Evolutionary conservation across 2,888 invertebrate genomes (phyloP).

Genomic region (Campaea margaritaria): DNA sequence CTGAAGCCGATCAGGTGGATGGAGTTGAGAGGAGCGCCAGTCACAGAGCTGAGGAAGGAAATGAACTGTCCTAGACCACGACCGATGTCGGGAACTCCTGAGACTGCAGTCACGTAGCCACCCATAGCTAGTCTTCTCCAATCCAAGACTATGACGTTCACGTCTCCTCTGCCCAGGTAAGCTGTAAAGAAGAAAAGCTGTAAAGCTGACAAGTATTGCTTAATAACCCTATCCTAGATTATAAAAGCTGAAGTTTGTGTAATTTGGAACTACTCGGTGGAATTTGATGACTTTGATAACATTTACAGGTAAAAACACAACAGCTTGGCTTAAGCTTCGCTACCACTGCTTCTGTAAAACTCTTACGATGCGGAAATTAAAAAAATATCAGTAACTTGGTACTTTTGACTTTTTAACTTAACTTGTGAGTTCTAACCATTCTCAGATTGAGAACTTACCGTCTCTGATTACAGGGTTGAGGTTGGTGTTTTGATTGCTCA

Average conservation of each 20-base stretch:
- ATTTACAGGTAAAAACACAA: too few relatives aligned
- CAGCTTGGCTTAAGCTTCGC: too few relatives aligned
- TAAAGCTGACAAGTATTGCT: too few relatives aligned
- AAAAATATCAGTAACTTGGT: too few relatives aligned
- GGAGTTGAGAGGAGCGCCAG: slow-evolving; percentile 55
- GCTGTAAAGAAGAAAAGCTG: slow-evolving; percentile 47
- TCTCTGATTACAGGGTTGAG: slow-evolving; percentile 59
- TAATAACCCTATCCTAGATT: too few relatives aligned
- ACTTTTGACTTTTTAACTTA: too few relatives aligned
- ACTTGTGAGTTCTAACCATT: background rate
- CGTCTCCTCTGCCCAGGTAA: slow-evolving; percentile 57
- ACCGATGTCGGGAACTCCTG: slow-evolving; percentile 68
- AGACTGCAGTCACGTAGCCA: slow-evolving; percentile 62
- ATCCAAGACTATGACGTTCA: slow-evolving; percentile 72
- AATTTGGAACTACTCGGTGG: too few relatives aligned
- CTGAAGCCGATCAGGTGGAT: slow-evolving; percentile 80
- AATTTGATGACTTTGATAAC: background rate
- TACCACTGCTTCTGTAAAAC: too few relatives aligned
- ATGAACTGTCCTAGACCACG: slow-evolving; percentile 73
- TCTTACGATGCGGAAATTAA: too few relatives aligned
- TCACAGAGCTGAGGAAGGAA: slow-evolving; percentile 56
- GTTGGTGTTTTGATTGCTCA: slow-evolving; percentile 53
- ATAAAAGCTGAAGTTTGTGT: too few relatives aligned
- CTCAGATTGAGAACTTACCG: slow-evolving; percentile 44
- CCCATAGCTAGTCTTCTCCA: slow-evolving; percentile 66